Percentiles rank a stretch among this genome's conserved stretches.
Evolutionary conservation across 2,888 invertebrate genomes (phyloP).

Genomic region (Euplagia quadripunctaria): DNA sequence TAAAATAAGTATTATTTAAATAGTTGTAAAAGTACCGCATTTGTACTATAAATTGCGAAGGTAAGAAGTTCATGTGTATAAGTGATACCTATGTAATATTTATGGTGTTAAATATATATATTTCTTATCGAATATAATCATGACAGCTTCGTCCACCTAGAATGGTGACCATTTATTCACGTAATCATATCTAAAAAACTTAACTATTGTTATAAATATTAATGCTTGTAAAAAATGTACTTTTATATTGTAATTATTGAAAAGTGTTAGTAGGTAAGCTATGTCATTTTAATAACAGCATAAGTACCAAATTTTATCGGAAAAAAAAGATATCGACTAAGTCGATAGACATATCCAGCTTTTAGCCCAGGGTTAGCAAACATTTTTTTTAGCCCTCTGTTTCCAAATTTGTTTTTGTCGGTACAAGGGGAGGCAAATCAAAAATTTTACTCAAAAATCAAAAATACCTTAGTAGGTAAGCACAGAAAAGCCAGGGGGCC

Average conservation of each 20-base stretch:
- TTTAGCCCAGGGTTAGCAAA: too few relatives aligned
- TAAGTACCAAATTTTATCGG: too few relatives aligned
- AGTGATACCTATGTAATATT: background rate
- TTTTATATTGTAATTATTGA: constrained; percentile 30
- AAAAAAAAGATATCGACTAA: too few relatives aligned
- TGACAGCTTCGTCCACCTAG: background rate
- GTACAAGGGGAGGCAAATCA: too few relatives aligned
- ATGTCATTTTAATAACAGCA: background rate
- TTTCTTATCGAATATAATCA: background rate
- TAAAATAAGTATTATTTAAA: background rate
- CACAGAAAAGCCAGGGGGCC: too few relatives aligned
- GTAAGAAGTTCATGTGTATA: background rate
- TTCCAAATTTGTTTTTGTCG: too few relatives aligned
- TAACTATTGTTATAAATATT: constrained; percentile 4
- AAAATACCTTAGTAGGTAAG: too few relatives aligned
- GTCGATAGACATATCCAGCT: too few relatives aligned
- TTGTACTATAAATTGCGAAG: background rate
- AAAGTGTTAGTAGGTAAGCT: background rate
- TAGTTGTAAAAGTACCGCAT: background rate
- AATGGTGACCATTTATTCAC: background rate
- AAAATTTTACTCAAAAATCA: too few relatives aligned
- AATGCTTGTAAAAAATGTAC: constrained; percentile 41
- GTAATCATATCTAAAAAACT: constrained; percentile 7
- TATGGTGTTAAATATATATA: background rate
- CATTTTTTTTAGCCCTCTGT: too few relatives aligned